Conservation (phyloP, 2,888 invertebrate genomes). For the Amblyjoppa fuscipennis region DNA sequence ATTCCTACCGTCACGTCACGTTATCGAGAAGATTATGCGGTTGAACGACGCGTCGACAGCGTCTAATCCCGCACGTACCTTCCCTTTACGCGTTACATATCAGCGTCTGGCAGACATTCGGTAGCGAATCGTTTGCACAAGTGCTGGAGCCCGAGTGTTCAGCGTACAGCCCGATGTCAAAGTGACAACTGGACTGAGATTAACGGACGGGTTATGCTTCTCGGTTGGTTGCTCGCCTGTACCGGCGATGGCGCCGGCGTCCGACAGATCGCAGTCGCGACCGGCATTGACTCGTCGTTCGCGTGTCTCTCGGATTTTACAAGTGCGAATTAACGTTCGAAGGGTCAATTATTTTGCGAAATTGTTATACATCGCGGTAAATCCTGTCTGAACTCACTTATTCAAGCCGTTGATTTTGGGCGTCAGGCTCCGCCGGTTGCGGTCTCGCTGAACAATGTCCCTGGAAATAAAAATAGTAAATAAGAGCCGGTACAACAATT, state of each 20-base stretch:
- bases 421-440: constrained; percentile 69
- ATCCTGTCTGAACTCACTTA: constrained; percentile 66
- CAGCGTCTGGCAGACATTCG: not conserved
- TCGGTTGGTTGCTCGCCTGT: not conserved
- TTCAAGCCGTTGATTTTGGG: constrained; percentile 73
- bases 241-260: constrained; percentile 29
- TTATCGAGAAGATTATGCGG: constrained; percentile 53
- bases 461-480: constrained; percentile 61
- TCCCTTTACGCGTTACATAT: not conserved
- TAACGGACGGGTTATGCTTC: constrained; percentile 3
- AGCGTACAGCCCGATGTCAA: not conserved
- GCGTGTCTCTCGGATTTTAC: not conserved
- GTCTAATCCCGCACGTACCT: not conserved
- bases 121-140: constrained; percentile 5
- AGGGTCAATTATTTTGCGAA: not conserved
- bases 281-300: constrained; percentile 4
- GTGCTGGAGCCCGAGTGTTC: not conserved
- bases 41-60: constrained; percentile 3
- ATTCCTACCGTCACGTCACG: constrained; percentile 23
- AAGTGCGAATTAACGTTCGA: not conserved
- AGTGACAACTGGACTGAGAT: constrained; percentile 32
- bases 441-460: constrained; percentile 72
- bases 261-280: constrained; percentile 8
- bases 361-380: not conserved
- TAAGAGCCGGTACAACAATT: constrained; percentile 54